A percentile compares a stretch with the other conserved stretches of the same genome.
These are phyloP conservation scores for Sparus aurata DNA, from an alignment of 2,797 vertebrate species.

Conservation along the genomic window DNA sequence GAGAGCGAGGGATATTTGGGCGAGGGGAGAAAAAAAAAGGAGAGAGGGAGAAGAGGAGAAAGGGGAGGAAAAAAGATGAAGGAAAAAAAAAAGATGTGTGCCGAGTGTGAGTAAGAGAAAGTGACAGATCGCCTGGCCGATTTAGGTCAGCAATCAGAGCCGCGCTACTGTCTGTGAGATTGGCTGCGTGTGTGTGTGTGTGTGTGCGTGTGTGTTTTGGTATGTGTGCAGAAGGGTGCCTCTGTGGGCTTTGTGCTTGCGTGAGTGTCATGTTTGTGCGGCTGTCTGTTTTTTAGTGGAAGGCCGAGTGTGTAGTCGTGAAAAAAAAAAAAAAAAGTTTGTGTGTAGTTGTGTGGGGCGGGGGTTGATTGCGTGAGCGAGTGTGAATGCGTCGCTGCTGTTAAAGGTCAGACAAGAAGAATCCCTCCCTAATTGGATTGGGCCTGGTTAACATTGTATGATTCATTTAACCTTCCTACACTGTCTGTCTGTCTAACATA, in stretches of 20 bases:
- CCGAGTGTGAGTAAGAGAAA: slow-evolving; percentile 85
- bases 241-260: slow-evolving; percentile 29
- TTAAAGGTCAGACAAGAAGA: slow-evolving; percentile 84
- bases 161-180: slow-evolving; percentile 72
- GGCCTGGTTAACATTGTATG: slow-evolving; percentile 82
- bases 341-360: slow-evolving; percentile 11
- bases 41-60: slow-evolving; percentile 36
- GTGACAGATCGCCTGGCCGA: slow-evolving; percentile 83
- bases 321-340: slow-evolving; percentile 17
- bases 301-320: slow-evolving; percentile 37
- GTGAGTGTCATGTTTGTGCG: slow-evolving; percentile 38
- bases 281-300: slow-evolving; percentile 39
- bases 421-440: slow-evolving; percentile 84
- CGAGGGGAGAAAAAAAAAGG: slow-evolving; percentile 24
- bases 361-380: slow-evolving; percentile 65
- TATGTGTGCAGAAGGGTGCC: slow-evolving; percentile 3
- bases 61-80: slow-evolving; percentile 39
- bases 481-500: slow-evolving; percentile 50
- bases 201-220: slow-evolving; percentile 40
- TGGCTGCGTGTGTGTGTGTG: slow-evolving; percentile 54
- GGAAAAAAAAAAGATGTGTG: slow-evolving; percentile 73
- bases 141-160: slow-evolving; percentile 86
- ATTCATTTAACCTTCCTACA: slow-evolving; percentile 83
- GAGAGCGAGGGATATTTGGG: slow-evolving; percentile 60
- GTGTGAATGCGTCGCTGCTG: slow-evolving; percentile 69